Evolutionary conservation across 2,797 vertebrate species (phyloP).

Genomic region (Protonibea diacanthus): DNA sequence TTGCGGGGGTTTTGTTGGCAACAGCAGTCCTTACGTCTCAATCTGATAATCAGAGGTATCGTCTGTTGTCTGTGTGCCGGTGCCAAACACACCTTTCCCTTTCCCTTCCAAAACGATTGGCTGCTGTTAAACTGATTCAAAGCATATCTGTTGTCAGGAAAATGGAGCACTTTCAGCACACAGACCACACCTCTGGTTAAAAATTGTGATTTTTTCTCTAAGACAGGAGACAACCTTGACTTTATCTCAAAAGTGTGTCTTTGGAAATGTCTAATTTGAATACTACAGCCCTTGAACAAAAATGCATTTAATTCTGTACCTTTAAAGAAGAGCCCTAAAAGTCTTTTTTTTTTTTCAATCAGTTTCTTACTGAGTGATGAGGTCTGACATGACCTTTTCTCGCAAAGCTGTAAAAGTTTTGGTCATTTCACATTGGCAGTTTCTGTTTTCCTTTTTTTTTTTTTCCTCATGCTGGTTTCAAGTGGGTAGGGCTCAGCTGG

Average conservation of each 20-base stretch:
- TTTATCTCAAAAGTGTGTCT: not conserved
- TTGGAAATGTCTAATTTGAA: too few species aligned
- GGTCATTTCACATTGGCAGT: not conserved
- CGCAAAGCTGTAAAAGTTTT: not conserved
- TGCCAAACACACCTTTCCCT: constrained; percentile 39
- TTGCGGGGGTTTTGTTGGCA: not conserved
- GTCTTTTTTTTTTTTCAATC: not conserved
- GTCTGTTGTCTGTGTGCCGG: constrained; percentile 38
- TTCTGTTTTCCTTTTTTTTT: not conserved
- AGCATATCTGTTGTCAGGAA: constrained; percentile 6
- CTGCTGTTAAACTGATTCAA: constrained; percentile 30
- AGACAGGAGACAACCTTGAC: not conserved
- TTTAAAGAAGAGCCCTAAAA: not conserved
- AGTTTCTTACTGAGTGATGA: not conserved
- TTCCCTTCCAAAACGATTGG: constrained; percentile 18
- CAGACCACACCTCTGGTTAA: not conserved
- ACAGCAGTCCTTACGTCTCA: constrained; percentile 18
- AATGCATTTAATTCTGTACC: not conserved
- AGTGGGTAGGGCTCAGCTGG: not conserved
- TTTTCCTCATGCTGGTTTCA: not conserved
- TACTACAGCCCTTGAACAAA: not conserved
- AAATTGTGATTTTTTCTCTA: not conserved
- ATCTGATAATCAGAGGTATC: constrained; percentile 23
- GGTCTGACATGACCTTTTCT: not conserved
- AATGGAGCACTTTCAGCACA: constrained; percentile 14